phyloP scores from a whole-genome alignment of 2,113 vertebrate genomes.

The Microcebus tavaratra region DNA sequence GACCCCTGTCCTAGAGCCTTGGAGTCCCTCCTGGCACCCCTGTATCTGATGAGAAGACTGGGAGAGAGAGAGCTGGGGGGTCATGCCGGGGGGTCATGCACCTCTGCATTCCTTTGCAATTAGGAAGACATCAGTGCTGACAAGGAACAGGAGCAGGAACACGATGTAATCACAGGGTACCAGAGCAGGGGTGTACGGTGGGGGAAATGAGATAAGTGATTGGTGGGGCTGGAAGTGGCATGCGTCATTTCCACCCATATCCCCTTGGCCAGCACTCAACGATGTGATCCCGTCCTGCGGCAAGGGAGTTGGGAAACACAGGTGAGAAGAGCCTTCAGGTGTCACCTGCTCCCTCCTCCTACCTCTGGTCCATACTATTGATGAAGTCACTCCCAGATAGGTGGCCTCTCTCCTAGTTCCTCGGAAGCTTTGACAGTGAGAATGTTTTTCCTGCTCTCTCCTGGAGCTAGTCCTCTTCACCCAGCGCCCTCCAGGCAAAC shows the following conservation, averaged over 20 bases:
- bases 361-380: background rate
- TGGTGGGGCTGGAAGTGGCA: background rate
- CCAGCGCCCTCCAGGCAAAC: background rate
- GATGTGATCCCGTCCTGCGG: background rate
- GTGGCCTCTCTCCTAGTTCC: background rate
- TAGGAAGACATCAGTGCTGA: background rate
- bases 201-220: background rate
- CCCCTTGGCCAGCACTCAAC: background rate
- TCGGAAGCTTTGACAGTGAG: background rate
- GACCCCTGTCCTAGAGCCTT: background rate
- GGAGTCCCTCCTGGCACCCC: background rate
- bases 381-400: background rate
- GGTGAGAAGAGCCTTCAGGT: background rate
- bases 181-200: background rate
- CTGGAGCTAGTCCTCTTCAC: background rate
- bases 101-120: slow-evolving; percentile 14
- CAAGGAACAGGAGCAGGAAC: background rate
- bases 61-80: background rate
- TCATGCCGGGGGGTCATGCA: background rate
- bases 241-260: background rate
- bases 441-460: background rate
- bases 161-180: background rate
- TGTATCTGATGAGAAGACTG: background rate
- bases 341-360: background rate
- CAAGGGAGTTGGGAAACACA: background rate